These are phyloP conservation scores for Atta colombica DNA, from an alignment of 1,140 invertebrate species.

Conservation along the genomic window DNA sequence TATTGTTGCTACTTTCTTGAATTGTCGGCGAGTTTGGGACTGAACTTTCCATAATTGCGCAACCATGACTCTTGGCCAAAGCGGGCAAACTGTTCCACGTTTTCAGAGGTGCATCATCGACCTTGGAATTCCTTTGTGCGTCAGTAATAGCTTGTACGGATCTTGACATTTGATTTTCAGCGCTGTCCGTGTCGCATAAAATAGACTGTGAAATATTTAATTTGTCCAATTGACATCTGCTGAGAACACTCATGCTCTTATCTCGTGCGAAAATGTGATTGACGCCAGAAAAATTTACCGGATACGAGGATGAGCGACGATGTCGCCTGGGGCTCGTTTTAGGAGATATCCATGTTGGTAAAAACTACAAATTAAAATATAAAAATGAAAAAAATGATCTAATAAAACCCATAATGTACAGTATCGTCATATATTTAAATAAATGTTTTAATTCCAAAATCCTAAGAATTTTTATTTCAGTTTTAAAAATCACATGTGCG, in stretches of 20 bases:
- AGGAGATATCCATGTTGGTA: constrained; percentile 75
- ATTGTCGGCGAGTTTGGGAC: constrained; percentile 9
- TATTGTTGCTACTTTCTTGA: constrained; percentile 8
- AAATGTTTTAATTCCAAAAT: background rate
- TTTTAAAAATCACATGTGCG: background rate
- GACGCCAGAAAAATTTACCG: constrained; percentile 76
- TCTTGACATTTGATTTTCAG: constrained; percentile 13
- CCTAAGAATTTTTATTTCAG: background rate
- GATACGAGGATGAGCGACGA: constrained; percentile 80
- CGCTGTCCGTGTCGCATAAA: background rate
- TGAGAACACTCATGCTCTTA: constrained; percentile 21
- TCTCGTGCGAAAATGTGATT: constrained; percentile 53
- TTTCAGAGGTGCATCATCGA: constrained; percentile 70
- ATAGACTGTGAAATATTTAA: constrained; percentile 31
- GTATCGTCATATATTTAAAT: background rate
- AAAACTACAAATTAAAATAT: constrained; percentile 75
- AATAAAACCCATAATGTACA: background rate
- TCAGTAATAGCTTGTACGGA: background rate
- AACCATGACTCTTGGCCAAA: constrained; percentile 68
- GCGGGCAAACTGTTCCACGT: constrained; percentile 79
- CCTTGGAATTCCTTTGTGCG: constrained; percentile 30
- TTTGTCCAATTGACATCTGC: constrained; percentile 60
- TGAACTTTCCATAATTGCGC: constrained; percentile 36
- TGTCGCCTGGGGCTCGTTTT: constrained; percentile 79
- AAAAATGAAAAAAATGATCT: background rate